A percentile compares a stretch with the other conserved stretches of the same genome.
phyloP scores from a whole-genome alignment of 1,140 invertebrate species.

The Anoplolepis gracilipes region DNA sequence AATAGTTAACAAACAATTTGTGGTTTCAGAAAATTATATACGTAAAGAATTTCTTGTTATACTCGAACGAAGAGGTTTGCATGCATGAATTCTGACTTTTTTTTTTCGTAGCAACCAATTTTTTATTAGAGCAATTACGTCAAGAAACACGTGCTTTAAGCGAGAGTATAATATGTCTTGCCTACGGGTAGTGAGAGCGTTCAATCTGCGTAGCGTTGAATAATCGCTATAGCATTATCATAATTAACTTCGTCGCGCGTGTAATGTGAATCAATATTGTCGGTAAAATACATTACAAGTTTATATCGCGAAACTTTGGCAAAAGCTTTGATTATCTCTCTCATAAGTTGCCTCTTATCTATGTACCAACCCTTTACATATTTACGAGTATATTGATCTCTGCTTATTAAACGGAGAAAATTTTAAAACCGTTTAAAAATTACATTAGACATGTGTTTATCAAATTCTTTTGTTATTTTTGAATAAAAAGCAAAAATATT shows the following conservation, averaged over 20 bases:
- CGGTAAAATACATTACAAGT: slow-evolving; percentile 7
- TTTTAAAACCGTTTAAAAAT: background rate
- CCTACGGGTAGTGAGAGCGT: background rate
- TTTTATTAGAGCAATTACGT: background rate
- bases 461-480: background rate
- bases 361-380: background rate
- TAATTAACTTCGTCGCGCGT: slow-evolving; percentile 7
- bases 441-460: background rate
- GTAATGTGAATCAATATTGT: background rate
- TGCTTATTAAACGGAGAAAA: background rate
- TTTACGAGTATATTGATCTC: background rate
- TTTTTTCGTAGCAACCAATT: background rate
- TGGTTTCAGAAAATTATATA: no score
- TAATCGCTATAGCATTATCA: background rate
- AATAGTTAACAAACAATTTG: background rate
- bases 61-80: background rate
- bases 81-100: slow-evolving; percentile 69
- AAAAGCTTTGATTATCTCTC: slow-evolving; percentile 18
- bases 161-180: background rate
- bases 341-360: background rate
- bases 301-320: slow-evolving; percentile 17
- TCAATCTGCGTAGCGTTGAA: background rate
- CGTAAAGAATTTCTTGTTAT: background rate
- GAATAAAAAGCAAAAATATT: no score
- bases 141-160: background rate